Conservation (phyloP, 2,888 invertebrate genomes). For the Athalia cordata region DNA sequence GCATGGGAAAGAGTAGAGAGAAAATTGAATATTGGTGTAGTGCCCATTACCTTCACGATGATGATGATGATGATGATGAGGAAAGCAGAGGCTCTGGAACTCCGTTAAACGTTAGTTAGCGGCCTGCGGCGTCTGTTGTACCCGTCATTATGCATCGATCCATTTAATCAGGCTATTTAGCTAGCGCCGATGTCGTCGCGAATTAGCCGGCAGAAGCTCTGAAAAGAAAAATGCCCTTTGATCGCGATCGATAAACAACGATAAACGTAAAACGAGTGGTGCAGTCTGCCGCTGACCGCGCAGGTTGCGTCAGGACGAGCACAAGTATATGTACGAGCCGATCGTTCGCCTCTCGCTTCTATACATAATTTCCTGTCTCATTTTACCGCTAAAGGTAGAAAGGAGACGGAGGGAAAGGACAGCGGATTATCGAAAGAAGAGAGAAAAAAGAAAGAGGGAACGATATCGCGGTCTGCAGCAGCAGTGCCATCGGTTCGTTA, state of each 20-base stretch:
- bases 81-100: too few species aligned
- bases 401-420: background rate
- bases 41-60: too few species aligned
- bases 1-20: too few species aligned
- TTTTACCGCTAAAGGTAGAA: background rate
- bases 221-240: constrained; percentile 40
- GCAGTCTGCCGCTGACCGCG: constrained; percentile 44
- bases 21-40: too few species aligned
- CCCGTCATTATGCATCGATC: constrained; percentile 47
- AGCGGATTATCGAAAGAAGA: background rate
- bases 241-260: constrained; percentile 53
- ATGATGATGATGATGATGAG: too few species aligned
- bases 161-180: constrained; percentile 61
- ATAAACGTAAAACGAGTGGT: background rate
- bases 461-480: background rate
- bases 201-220: constrained; percentile 49
- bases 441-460: too few species aligned
- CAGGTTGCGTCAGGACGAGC: constrained; percentile 34
- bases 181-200: constrained; percentile 57
- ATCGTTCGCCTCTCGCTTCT: constrained; percentile 36
- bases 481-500: constrained; percentile 50
- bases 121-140: constrained; percentile 38
- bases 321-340: background rate
- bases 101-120: background rate
- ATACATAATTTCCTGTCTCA: background rate